Percentiles rank a stretch among this genome's conserved stretches.
phyloP scores from a whole-genome alignment of 2,888 invertebrate genomes.

The Phortica okadai region DNA sequence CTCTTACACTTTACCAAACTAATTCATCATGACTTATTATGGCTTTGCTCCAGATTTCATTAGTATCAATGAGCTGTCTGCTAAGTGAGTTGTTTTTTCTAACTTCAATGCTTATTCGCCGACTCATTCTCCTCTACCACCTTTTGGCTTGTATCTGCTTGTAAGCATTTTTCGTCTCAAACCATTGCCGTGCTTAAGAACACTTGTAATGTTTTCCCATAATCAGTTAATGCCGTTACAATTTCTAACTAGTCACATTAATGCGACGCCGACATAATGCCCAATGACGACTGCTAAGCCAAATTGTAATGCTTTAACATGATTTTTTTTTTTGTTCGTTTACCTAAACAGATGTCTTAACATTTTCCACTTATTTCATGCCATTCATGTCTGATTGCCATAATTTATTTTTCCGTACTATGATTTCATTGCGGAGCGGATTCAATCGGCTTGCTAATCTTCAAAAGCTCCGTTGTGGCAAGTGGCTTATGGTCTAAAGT shows the following conservation, averaged over 20 bases:
- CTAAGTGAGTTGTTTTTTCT: too few species aligned
- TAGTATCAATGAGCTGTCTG: too few species aligned
- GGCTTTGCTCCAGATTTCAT: too few species aligned
- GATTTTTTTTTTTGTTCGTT: neutral
- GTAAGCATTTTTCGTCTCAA: neutral
- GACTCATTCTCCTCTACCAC: neutral
- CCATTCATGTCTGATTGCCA: too few species aligned
- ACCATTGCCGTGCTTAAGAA: neutral
- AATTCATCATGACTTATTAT: too few species aligned
- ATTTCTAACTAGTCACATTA: neutral
- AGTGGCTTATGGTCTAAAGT: neutral
- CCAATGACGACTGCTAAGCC: conserved; percentile 12
- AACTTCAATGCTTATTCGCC: too few species aligned
- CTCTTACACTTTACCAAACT: too few species aligned
- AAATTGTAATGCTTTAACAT: conserved; percentile 8
- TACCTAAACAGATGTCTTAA: neutral
- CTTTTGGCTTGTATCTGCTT: neutral
- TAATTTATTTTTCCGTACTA: too few species aligned
- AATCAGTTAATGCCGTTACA: neutral
- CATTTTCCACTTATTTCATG: neutral
- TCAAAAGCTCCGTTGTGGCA: neutral
- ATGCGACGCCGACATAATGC: neutral
- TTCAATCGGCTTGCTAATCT: neutral
- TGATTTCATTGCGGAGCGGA: too few species aligned
- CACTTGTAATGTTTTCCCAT: neutral